Percentiles rank a stretch among this genome's conserved stretches.
phyloP scores from a whole-genome alignment of 2,888 invertebrate species.

The Dryobota labecula region DNA sequence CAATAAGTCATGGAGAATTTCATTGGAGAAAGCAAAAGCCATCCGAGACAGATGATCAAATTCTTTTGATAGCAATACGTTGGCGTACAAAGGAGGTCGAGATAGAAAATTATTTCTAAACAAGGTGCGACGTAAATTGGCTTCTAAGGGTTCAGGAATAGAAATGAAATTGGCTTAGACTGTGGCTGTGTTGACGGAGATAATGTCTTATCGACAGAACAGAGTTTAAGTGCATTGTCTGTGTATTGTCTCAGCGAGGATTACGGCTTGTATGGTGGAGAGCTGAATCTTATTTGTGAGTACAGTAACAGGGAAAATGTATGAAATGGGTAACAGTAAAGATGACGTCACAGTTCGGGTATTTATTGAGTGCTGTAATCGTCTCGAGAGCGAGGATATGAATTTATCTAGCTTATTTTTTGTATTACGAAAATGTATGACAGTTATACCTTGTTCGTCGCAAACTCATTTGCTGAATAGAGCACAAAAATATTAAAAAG shows the following conservation, averaged over 20 bases:
- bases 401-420: slow-evolving; percentile 29
- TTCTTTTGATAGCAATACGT: slow-evolving; percentile 74
- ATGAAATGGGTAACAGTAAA: slow-evolving; percentile 34
- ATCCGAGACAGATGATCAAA: slow-evolving; percentile 72
- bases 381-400: slow-evolving; percentile 11
- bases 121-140: slow-evolving; percentile 58
- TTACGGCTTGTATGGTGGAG: slow-evolving; percentile 46
- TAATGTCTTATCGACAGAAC: slow-evolving; percentile 63
- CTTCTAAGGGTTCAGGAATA: slow-evolving; percentile 62
- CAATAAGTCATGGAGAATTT: slow-evolving; percentile 55
- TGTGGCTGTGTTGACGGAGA: slow-evolving; percentile 59
- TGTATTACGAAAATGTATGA: background rate
- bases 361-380: slow-evolving; percentile 46
- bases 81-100: slow-evolving; percentile 67
- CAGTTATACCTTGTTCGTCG: too few species aligned
- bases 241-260: slow-evolving; percentile 57
- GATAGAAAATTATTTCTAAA: slow-evolving; percentile 68
- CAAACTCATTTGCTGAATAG: background rate
- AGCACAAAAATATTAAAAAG: background rate
- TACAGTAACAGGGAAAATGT: slow-evolving; percentile 45
- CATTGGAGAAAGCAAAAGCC: slow-evolving; percentile 61
- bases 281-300: slow-evolving; percentile 42
- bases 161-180: slow-evolving; percentile 65
- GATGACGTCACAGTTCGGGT: slow-evolving; percentile 26
- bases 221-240: slow-evolving; percentile 63